These are phyloP conservation scores for Peromyscus polionotus DNA, from an alignment of 2,113 vertebrate genomes.

Conservation along the genomic window DNA sequence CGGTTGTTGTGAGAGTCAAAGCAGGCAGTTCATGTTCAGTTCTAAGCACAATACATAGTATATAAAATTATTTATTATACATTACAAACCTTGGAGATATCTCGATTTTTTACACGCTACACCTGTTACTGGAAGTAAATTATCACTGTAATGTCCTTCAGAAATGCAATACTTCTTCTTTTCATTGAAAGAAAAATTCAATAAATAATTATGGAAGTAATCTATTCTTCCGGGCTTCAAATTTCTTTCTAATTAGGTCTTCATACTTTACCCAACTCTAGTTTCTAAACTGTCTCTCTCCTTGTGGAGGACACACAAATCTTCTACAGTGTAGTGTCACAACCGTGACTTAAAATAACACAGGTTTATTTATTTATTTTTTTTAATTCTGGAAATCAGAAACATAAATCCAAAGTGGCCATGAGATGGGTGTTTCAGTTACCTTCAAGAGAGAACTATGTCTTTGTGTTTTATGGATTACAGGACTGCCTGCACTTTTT, in stretches of 20 bases:
- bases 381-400: background rate
- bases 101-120: background rate
- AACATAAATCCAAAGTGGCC: background rate
- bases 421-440: background rate
- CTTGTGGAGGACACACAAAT: background rate
- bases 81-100: background rate
- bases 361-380: background rate
- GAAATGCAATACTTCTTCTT: background rate
- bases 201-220: background rate
- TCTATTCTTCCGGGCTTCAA: background rate
- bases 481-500: background rate
- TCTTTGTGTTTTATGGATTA: background rate
- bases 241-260: constrained; percentile 1
- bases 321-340: background rate
- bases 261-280: background rate
- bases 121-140: background rate
- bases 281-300: background rate
- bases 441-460: background rate
- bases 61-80: background rate
- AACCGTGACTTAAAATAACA: background rate
- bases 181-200: constrained; percentile 19
- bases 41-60: background rate
- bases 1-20: background rate
- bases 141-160: background rate
- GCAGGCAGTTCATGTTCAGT: background rate